A percentile compares a stretch with the other conserved stretches of the same genome.
These are phyloP conservation scores for Corvus moneduloides DNA, from an alignment of 2,113 vertebrate genomes.

Conservation along the genomic window DNA sequence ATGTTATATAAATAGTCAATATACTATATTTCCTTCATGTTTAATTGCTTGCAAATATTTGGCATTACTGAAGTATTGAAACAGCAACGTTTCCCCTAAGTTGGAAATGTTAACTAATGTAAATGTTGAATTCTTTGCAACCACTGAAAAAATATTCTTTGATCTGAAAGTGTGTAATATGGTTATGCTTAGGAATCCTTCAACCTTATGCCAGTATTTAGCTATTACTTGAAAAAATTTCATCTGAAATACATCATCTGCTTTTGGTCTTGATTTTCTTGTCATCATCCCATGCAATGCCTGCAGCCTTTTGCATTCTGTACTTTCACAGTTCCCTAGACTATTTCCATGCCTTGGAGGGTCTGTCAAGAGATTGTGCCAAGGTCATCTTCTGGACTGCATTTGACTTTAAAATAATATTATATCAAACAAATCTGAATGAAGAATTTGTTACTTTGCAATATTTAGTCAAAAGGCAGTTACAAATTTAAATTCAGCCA, in stretches of 20 bases:
- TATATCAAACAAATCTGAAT: conserved; percentile 5
- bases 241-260: conserved; percentile 34
- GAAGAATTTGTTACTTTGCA: background rate
- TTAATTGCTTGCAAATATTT: conserved; percentile 35
- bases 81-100: background rate
- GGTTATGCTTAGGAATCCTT: conserved; percentile 49
- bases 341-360: background rate
- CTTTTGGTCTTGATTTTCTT: conserved; percentile 57
- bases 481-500: background rate
- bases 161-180: conserved; percentile 45
- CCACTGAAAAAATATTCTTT: conserved; percentile 37
- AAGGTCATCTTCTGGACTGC: background rate
- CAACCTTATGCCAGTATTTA: conserved; percentile 39
- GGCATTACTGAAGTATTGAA: conserved; percentile 3
- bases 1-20: background rate
- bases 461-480: background rate
- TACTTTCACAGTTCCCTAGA: background rate
- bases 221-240: conserved; percentile 11
- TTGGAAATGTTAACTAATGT: background rate
- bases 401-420: background rate
- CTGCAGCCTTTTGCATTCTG: background rate
- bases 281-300: background rate
- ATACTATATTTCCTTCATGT: background rate
- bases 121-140: conserved; percentile 16
- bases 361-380: background rate